phyloP scores from a whole-genome alignment of 1,140 invertebrate genomes.

The Aphelenchoides fujianensis region DNA sequence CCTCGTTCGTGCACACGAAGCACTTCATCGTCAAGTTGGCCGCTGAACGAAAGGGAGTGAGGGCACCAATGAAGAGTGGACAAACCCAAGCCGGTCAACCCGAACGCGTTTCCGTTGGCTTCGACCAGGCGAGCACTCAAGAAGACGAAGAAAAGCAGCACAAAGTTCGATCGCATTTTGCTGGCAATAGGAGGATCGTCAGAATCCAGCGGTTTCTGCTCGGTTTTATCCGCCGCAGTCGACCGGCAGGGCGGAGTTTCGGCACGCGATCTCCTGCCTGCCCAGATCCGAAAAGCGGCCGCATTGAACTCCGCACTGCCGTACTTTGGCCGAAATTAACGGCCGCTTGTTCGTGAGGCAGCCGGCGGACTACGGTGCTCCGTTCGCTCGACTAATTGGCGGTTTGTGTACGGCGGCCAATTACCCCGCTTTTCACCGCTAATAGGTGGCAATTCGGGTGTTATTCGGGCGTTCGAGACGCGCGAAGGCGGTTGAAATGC shows the following conservation, averaged over 20 bases:
- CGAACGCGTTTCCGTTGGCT: not conserved
- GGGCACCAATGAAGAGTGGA: not conserved
- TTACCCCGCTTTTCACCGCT: no score
- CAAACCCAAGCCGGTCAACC: constrained; percentile 2
- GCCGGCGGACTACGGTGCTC: no score
- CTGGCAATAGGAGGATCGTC: not conserved
- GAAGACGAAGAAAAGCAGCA: not conserved
- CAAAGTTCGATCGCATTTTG: not conserved
- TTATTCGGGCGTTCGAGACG: no score
- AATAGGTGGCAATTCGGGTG: no score
- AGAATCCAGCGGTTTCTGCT: not conserved
- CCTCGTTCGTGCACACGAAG: not conserved
- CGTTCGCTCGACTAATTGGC: no score
- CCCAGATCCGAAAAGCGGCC: no score
- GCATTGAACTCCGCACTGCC: no score
- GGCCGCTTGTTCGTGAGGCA: no score
- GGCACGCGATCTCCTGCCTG: no score
- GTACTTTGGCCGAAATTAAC: no score
- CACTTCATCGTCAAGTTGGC: not conserved
- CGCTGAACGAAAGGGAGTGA: not conserved
- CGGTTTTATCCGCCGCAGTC: not conserved
- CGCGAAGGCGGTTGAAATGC: no score
- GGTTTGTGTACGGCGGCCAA: no score
- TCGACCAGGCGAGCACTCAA: not conserved
- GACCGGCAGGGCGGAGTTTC: not conserved